A percentile compares a stretch with the other conserved stretches of the same genome.
phyloP scores from a whole-genome alignment of 2,113 vertebrate genomes.

The Diadophis punctatus region DNA sequence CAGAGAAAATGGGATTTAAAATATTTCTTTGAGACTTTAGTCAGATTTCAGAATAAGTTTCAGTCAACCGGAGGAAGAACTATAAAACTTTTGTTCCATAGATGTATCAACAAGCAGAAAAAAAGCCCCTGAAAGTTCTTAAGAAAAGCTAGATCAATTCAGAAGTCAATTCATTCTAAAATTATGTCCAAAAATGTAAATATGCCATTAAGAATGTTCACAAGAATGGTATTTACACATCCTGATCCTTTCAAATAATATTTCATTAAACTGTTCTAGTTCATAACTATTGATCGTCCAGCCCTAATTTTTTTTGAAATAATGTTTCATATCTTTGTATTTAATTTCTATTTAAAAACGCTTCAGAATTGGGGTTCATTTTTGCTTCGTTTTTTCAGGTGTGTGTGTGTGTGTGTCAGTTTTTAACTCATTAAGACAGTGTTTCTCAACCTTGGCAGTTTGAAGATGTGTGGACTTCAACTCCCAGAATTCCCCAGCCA shows the following conservation, averaged over 20 bases:
- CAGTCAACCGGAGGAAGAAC: conserved; percentile 47
- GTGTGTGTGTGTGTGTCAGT: too few relatives aligned
- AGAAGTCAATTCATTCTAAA: neutral
- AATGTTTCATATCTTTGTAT: neutral
- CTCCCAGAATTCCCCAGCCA: too few relatives aligned
- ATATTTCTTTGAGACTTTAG: conserved; percentile 49
- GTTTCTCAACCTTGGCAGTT: too few relatives aligned
- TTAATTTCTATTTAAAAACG: neutral
- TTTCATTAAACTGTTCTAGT: neutral
- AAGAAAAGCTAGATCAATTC: conserved; percentile 25
- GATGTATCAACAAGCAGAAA: conserved; percentile 15
- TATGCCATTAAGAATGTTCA: neutral
- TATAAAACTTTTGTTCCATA: conserved; percentile 37
- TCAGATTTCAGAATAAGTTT: conserved; percentile 52
- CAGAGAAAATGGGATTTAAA: conserved; percentile 50
- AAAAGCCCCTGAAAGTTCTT: conserved; percentile 50
- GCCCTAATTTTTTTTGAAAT: neutral
- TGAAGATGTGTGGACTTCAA: too few relatives aligned
- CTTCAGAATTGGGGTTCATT: neutral
- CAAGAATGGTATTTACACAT: neutral
- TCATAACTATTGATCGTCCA: neutral
- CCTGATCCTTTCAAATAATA: neutral
- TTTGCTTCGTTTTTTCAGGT: neutral
- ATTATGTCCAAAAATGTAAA: neutral
- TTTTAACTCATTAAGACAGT: conserved; percentile 27